Evolutionary conservation across 2,888 invertebrate species (phyloP), one percentile per base, ranked within the genome.

Genomic region (Dolomedes plantarius): DNA sequence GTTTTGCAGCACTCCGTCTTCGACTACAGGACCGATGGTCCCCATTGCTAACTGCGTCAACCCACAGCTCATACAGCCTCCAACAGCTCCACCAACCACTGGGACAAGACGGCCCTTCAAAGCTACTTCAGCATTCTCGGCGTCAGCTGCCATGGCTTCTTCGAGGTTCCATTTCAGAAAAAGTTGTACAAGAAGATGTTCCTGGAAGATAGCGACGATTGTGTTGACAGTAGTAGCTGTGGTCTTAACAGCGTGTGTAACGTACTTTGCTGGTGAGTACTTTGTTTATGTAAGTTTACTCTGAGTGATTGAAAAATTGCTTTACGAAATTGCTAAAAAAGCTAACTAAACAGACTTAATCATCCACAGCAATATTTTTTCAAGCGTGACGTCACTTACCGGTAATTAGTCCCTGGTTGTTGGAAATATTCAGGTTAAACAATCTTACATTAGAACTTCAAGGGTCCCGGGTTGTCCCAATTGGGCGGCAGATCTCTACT

Each of bases 181-280:
- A 56, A 74, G 80, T 19, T 87, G 88, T 31, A 79, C 56, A 16
- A 87, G 88, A 32, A 88, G 79, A 39, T 98, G 97, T 92, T 95
- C 96, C 88, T 97, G 97, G 96, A 96, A 96, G 92, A 96, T 97
- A 92, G 95, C 96, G 89, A 96, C 97, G 88, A 95, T 98, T 91
- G 94, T 95, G 89, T 95, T 96, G 91, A 95, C 96, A 91, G 94
- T 96, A 92, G 93, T 96, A 90, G 95, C 96, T 90, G 94, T 96
- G 90, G 94, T 96, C 90, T 93, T 97, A 90, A 94, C 95, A 90
- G 95, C 96, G 89, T 95, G 96, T 89, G 93, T 97, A 89, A 95
- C 95, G 89, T 96, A 96, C 93, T 95, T 97, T 93, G 95, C 96
- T 93, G 96, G 97, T 97, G 92, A 93, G 92, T 90, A n/a, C n/a